Evolutionary conservation across 2,888 invertebrate genomes (phyloP), one percentile per base, ranked within the genome.

Genomic region (Agrypnus murinus): DNA sequence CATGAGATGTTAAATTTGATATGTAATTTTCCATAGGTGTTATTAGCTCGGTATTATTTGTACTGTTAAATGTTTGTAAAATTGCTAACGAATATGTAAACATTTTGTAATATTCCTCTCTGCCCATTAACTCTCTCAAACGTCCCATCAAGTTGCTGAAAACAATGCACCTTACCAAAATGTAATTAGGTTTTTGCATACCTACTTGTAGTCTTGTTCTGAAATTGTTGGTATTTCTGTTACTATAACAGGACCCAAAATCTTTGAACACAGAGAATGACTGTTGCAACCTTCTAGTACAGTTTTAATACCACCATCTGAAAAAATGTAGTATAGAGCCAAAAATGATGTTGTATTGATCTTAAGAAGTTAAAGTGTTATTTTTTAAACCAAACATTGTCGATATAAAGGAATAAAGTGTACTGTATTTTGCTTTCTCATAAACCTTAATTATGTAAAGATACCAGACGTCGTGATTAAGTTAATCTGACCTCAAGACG

Each of bases 221-320:
- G 53, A 45, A 45, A 62, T 14, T 45, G 19, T 40, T 9, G 71
- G 57, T 2, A 65, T 9, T 12, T 36, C 25, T 1, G 71, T 67
- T 15, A 10, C 17, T 3, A 71, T 17, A 2, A 19, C 38, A 10
- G 71, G 62, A 15, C 71, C 71, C 9, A 38, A 36, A 10, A 58
- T 25, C n/a, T 63, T 15, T 15, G 63, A n/a, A 43, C 71, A 71
- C 31, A 67, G 9, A 2, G 36, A 19, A n/a, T 53, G 12, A 14
- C 38, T 63, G 14, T 71, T 71, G 10, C 71, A 71, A 19, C 57
- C 57, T 46, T 62, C 58, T 19, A 67, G 31, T 10, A 67, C 43
- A 1, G 71, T 71, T 57, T 67, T 53, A 9, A 71, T 59, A 10
- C 66, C 71, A n/a, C 12, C 38, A 40, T 58, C 71, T 71, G 19